These are phyloP conservation scores for Netelia inedita DNA, from an alignment of 2,888 invertebrate genomes.

Conservation along the genomic window DNA sequence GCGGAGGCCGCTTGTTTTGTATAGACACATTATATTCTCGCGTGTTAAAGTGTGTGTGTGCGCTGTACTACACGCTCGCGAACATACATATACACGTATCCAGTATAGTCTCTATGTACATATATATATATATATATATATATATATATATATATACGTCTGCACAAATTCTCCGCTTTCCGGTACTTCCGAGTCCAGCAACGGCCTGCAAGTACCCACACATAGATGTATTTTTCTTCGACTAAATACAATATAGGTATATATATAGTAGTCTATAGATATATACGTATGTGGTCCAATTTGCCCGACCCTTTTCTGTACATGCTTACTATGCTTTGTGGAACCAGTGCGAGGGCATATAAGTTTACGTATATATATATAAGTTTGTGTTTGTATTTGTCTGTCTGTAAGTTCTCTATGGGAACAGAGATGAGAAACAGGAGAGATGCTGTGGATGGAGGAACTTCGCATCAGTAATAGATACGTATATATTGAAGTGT, in stretches of 20 bases:
- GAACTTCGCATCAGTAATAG: constrained; percentile 51
- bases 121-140: constrained; percentile 5
- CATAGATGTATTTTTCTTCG: neutral
- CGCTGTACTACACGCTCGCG: constrained; percentile 18
- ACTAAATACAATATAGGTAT: neutral
- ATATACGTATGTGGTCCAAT: neutral
- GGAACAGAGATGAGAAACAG: constrained; percentile 27
- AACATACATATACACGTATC: neutral
- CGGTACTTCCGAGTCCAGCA: neutral
- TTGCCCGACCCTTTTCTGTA: neutral
- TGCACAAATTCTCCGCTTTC: neutral
- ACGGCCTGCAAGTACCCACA: neutral
- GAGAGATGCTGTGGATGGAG: constrained; percentile 12
- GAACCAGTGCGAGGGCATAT: constrained; percentile 10
- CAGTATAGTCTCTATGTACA: neutral
- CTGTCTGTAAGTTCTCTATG: constrained; percentile 26
- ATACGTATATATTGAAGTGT: constrained; percentile 42
- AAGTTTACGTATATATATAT: constrained; percentile 16
- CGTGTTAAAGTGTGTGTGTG: constrained; percentile 69
- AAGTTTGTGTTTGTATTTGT: neutral
- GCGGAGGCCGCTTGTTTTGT: constrained; percentile 80
- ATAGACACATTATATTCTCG: constrained; percentile 77
- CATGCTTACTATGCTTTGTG: neutral
- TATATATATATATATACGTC: constrained; percentile 2
- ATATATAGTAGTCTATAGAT: neutral